A percentile compares a stretch with the other conserved stretches of the same genome.
These are phyloP conservation scores for Caenorhabditis angaria DNA, from an alignment of 2,888 invertebrate genomes.

Conservation along the genomic window DNA sequence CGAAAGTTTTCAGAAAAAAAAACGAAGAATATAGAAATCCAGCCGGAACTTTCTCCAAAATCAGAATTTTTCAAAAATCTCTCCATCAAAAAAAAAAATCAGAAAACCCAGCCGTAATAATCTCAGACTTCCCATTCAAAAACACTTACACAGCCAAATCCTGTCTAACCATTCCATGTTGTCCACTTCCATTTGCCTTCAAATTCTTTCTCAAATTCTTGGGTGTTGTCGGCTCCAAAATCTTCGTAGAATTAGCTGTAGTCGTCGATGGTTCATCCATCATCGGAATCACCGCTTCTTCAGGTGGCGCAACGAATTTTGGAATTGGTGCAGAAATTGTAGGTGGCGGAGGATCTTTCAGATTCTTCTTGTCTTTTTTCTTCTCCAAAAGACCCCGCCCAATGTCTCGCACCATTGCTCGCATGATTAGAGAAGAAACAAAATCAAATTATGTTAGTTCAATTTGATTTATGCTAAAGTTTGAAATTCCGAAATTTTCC, in stretches of 20 bases:
- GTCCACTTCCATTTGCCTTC: not conserved
- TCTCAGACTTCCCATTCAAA: not conserved
- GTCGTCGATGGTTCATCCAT: not conserved
- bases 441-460: no score
- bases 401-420: not conserved
- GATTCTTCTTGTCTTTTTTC: not conserved
- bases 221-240: not conserved
- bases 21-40: no score
- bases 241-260: not conserved
- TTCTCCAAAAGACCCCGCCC: not conserved
- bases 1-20: no score
- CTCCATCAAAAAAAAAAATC: no score
- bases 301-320: not conserved
- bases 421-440: not conserved
- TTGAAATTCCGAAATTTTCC: no score
- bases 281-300: not conserved
- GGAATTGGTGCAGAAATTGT: not conserved
- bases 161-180: conserved; percentile 1
- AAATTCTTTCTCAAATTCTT: not conserved
- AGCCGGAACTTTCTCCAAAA: no score
- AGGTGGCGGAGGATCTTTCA: not conserved
- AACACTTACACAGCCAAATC: not conserved
- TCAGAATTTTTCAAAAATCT: no score
- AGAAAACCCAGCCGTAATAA: no score
- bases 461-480: no score